Evolutionary conservation across 2,888 invertebrate genomes (phyloP), one percentile per base, ranked within the genome.

Genomic region (Cantharis lateralis): DNA sequence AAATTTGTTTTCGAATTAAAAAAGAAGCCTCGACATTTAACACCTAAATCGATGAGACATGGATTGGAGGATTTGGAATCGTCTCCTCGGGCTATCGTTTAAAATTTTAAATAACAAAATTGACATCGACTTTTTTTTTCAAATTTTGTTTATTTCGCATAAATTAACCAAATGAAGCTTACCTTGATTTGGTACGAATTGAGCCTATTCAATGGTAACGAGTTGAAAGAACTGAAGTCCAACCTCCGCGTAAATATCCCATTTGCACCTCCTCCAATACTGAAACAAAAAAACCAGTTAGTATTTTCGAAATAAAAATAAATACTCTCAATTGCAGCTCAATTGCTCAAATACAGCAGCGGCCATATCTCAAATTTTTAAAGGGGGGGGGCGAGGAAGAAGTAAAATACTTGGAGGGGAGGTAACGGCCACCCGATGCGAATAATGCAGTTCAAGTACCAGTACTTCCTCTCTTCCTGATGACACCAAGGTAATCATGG

Each of bases 121-220:
- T 13, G 11, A 63, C 4, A 16, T 10, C 63, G 18, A 7, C 16
- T 1, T 1, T 24, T 24, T 16, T 24, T 18, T 20, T n/a, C n/a
- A 66, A 66, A 66, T 13, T 66, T 66, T 63, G 18, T 63, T 63
- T 18, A 63, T 63, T 16, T 15, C 63, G 16, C 11, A 63, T 63
- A 63, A 16, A 18, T 63, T 11, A 13, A 62, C 7, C 11, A n/a
- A 62, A 71, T 16, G 48, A 26, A 64, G 87, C 93, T 92, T 91
- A 97, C 97, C 96, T 98, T 98, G 88, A 99, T 98, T 92, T 98
- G 98, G 92, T 98, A 98, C 86, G 98, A 98, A 92, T 99, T 99
- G 88, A 98, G 94, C 91, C 98, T 98, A 88, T 96, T 95, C 89
- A 94, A 94, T 83, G 98, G 98, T 86, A 99, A 92, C 83, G 94